These are phyloP conservation scores for Corythoichthys intestinalis DNA, from an alignment of 2,113 vertebrate genomes.

Conservation along the genomic window DNA sequence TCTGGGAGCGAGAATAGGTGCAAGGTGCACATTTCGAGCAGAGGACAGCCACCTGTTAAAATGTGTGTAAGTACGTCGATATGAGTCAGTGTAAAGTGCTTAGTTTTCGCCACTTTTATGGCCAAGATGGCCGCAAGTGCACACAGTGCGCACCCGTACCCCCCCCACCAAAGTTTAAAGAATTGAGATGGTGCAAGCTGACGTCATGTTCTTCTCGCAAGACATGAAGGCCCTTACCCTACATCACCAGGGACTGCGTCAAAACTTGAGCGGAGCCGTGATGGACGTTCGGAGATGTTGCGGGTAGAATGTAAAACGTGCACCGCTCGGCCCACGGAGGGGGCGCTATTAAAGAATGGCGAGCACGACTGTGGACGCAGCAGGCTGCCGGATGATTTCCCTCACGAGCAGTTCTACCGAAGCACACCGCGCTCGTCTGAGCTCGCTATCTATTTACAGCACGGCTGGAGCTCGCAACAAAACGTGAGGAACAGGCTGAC, in stretches of 20 bases:
- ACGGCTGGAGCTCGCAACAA: conserved; percentile 52
- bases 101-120: too few relatives aligned
- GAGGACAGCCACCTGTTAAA: too few relatives aligned
- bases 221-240: conserved; percentile 36
- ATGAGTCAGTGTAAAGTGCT: too few relatives aligned
- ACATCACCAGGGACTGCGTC: conserved; percentile 34
- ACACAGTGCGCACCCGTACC: too few relatives aligned
- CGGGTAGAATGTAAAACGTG: conserved; percentile 50
- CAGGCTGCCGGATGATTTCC: conserved; percentile 75
- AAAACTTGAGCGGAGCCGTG: conserved; percentile 51
- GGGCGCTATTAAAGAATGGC: conserved; percentile 58
- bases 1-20: too few relatives aligned
- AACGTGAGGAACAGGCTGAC: too few relatives aligned
- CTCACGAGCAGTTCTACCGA: conserved; percentile 60
- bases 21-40: too few relatives aligned
- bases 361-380: conserved; percentile 69
- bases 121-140: too few relatives aligned
- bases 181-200: background rate
- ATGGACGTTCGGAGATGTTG: conserved; percentile 43
- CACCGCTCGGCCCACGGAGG: conserved; percentile 46
- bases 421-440: conserved; percentile 57
- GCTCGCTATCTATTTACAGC: conserved; percentile 56
- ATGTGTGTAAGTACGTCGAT: too few relatives aligned
- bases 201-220: conserved; percentile 8
- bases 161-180: too few relatives aligned